Percentiles rank a stretch among this genome's conserved stretches.
Conservation (phyloP, 30 jellyfish, hydroid and myxozoan genomes). For the Rhopilema esculentum region DNA sequence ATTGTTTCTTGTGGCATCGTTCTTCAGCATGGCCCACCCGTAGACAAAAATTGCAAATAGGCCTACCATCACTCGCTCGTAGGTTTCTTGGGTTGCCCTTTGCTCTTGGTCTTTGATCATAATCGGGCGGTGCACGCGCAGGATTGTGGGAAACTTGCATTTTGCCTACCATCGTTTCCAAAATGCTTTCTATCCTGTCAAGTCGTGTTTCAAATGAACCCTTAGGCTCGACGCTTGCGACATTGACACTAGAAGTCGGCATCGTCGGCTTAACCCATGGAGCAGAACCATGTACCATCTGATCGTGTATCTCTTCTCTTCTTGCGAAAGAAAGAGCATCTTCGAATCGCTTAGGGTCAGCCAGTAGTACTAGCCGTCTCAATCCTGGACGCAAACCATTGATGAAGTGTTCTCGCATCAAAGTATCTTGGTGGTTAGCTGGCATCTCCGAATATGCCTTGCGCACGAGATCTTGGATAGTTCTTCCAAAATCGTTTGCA, state of each 20-base stretch:
- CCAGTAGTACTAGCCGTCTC: not conserved
- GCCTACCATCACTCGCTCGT: not conserved
- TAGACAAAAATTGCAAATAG: not conserved
- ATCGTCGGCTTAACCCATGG: slow-evolving; percentile 2
- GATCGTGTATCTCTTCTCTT: too few species aligned
- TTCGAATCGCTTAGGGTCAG: not conserved
- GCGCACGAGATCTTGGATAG: slow-evolving; percentile 28
- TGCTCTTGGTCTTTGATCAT: not conserved
- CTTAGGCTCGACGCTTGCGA: too few species aligned
- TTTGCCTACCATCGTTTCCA: too few species aligned
- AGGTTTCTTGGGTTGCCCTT: not conserved
- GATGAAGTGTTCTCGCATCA: too few species aligned
- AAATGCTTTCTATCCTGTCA: not conserved
- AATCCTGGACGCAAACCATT: not conserved
- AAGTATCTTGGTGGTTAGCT: slow-evolving; percentile 33
- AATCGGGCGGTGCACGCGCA: not conserved
- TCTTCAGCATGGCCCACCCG: not conserved
- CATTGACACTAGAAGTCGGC: too few species aligned
- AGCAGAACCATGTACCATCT: not conserved
- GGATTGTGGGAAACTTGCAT: not conserved
- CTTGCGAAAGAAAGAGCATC: not conserved
- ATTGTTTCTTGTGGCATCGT: not conserved
- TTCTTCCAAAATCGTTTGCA: slow-evolving; percentile 23
- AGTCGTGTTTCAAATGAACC: not conserved
- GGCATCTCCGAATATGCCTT: slow-evolving; percentile 43